A percentile compares a stretch with the other conserved stretches of the same genome.
phyloP scores from a whole-genome alignment of 2,797 vertebrate genomes.

The Trachops cirrhosus region DNA sequence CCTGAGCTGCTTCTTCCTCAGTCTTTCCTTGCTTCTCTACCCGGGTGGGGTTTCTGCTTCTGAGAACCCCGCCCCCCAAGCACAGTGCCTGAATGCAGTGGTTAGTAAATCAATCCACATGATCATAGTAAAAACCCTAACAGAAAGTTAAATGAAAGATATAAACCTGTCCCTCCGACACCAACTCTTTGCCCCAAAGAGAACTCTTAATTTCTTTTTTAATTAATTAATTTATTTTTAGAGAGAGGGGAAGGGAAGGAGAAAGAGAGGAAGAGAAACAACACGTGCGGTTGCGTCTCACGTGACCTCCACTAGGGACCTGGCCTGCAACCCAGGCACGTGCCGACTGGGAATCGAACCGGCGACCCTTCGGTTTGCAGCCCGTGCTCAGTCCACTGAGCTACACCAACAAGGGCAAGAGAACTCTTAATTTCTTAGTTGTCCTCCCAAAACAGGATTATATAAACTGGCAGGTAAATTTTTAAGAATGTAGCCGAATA shows the following conservation, averaged over 20 bases:
- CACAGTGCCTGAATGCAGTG: background rate
- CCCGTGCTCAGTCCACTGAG: too few species aligned
- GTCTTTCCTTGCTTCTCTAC: background rate
- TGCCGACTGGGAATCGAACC: too few species aligned
- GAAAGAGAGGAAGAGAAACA: too few species aligned
- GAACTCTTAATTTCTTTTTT: slow-evolving; percentile 20
- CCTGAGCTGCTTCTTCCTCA: background rate
- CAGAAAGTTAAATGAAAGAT: background rate
- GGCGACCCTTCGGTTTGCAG: too few species aligned
- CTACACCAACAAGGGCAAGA: too few species aligned
- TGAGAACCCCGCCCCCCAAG: background rate
- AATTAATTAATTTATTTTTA: too few species aligned
- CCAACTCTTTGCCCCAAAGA: slow-evolving; percentile 4
- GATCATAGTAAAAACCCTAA: background rate
- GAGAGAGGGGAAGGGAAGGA: too few species aligned
- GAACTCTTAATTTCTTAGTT: background rate
- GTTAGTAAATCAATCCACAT: slow-evolving; percentile 7
- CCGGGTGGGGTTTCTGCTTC: background rate
- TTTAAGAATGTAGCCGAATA: background rate
- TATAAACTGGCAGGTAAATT: background rate
- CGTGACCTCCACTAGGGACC: too few species aligned
- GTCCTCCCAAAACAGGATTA: background rate
- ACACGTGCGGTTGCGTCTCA: too few species aligned
- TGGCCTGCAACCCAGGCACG: too few species aligned
- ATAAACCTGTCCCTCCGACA: background rate